A percentile compares a stretch with the other conserved stretches of the same genome.
Evolutionary conservation across 2,113 vertebrate species (phyloP).

Genomic region (Delphinapterus leucas): DNA sequence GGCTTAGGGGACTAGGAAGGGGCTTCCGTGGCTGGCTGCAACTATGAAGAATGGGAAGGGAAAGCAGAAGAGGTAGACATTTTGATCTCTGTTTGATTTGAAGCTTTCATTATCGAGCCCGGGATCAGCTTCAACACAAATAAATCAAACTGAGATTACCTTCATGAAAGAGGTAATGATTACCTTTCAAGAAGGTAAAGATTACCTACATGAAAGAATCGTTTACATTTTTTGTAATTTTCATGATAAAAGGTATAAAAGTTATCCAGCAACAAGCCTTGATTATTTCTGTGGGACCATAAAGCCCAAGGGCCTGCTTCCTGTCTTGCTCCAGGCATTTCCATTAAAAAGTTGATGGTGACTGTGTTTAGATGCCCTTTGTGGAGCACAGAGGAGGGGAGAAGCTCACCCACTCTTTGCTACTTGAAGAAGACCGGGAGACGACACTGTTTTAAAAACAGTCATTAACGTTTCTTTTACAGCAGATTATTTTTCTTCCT

Average conservation of each 20-base stretch:
- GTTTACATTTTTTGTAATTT: slow-evolving; percentile 62
- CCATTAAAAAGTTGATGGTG: slow-evolving; percentile 50
- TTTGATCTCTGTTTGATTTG: not conserved
- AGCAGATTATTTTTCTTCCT: slow-evolving; percentile 64
- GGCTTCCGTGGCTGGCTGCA: not conserved
- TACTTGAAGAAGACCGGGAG: slow-evolving; percentile 49
- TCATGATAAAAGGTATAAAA: slow-evolving; percentile 41
- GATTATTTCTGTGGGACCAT: not conserved
- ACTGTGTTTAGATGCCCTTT: slow-evolving; percentile 43
- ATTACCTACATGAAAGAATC: not conserved
- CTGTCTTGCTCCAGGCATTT: slow-evolving; percentile 54
- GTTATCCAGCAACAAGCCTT: not conserved
- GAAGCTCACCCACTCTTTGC: not conserved
- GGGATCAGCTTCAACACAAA: not conserved
- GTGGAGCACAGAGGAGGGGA: not conserved
- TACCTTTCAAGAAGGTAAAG: no score
- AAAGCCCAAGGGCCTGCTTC: slow-evolving; percentile 39
- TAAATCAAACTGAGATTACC: slow-evolving; percentile 42
- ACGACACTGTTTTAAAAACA: slow-evolving; percentile 51
- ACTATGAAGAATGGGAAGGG: not conserved
- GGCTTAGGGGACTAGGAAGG: not conserved
- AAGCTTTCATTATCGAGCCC: not conserved
- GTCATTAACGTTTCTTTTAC: slow-evolving; percentile 63
- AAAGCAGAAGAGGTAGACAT: not conserved
- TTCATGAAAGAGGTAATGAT: not conserved